Evolutionary conservation across 2,113 vertebrate species (phyloP).

Genomic region (Albula glossodonta): DNA sequence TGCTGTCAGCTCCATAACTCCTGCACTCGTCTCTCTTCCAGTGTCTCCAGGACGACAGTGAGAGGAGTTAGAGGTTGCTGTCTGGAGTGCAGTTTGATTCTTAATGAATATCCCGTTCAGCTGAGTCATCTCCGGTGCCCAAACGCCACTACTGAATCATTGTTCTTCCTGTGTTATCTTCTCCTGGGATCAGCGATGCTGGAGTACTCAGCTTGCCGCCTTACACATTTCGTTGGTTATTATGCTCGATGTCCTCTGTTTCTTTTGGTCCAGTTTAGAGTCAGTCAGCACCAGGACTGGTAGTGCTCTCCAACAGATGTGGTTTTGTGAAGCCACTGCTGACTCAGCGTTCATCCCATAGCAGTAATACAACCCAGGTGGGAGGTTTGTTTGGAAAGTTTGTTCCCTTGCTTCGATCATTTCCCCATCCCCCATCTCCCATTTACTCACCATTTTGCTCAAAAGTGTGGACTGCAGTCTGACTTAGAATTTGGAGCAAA

Average conservation of each 20-base stretch:
- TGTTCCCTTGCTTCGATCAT: not conserved
- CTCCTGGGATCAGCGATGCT: not conserved
- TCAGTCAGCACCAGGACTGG: conserved; percentile 51
- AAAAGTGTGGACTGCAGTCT: not conserved
- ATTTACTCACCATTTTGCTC: not conserved
- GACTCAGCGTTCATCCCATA: conserved; percentile 25
- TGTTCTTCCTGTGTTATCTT: conserved; percentile 14
- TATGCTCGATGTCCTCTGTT: conserved; percentile 37
- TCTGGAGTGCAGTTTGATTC: conserved; percentile 30
- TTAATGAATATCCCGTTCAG: conserved; percentile 45
- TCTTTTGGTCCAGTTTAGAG: conserved; percentile 16
- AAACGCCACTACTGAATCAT: conserved; percentile 30
- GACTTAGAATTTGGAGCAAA: not conserved
- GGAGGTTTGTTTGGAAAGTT: conserved; percentile 5
- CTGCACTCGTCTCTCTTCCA: not conserved
- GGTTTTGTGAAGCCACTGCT: conserved; percentile 13
- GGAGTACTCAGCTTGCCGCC: conserved; percentile 11
- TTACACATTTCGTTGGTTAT: conserved; percentile 34
- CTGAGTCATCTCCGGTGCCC: not conserved
- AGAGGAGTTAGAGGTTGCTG: not conserved
- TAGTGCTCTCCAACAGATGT: conserved; percentile 27
- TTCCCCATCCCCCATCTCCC: not conserved
- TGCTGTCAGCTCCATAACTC: not conserved
- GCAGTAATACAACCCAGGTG: conserved; percentile 35
- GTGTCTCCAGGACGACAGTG: conserved; percentile 36